Base-by-base conservation (phyloP, 2,797 vertebrate species). In the Hephaestus fuliginosus region DNA sequence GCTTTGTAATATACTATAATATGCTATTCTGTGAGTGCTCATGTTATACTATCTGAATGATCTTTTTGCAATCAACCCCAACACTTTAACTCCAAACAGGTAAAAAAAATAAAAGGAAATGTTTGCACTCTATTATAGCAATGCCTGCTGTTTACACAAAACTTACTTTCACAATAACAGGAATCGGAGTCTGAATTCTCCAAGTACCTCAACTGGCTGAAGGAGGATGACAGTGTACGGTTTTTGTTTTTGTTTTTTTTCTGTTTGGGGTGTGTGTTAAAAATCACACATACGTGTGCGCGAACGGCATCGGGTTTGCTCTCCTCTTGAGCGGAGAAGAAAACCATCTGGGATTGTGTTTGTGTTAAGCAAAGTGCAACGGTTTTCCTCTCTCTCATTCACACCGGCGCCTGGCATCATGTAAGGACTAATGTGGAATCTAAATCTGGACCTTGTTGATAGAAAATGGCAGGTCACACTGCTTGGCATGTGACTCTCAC, bases 341-440 rank as follows among this genome's bases (percentile, higher is more conserved):
- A 94, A 94, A 95, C 93, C 93, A 94, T 95, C 94, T 95, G 94
- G 88, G 91, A 93, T 79, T 88, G 84, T 93, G 91, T 93, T 93
- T 92, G 95, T 95, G 94, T 95, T 89, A 94, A 89, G 91, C 90
- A 94, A 93, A 94, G 94, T 94, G 95, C 94, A 92, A 93, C 64
- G 81, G 65, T 78, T 91, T 89, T 78, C 79, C 85, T 85, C 88
- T 80, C 81, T 51, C 89, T 89, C 85, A 58, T 87, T 92, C 88
- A 87, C 90, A 90, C 89, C 65, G 82, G 74, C 80, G 80, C 67
- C 84, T 89, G 87, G 92, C 89, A 78, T 90, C 90, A 73, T 86
- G 86, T 73, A 65, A 86, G 82, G 84, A 91, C 88, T 80, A 89
- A 91, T 91, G 86, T 77, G 81, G 84, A 84, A 76, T 92, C 93